A percentile compares a stretch with the other conserved stretches of the same genome.
Evolutionary conservation across 2,888 invertebrate genomes (phyloP).

Genomic region (Cyrtodaria siliqua): DNA sequence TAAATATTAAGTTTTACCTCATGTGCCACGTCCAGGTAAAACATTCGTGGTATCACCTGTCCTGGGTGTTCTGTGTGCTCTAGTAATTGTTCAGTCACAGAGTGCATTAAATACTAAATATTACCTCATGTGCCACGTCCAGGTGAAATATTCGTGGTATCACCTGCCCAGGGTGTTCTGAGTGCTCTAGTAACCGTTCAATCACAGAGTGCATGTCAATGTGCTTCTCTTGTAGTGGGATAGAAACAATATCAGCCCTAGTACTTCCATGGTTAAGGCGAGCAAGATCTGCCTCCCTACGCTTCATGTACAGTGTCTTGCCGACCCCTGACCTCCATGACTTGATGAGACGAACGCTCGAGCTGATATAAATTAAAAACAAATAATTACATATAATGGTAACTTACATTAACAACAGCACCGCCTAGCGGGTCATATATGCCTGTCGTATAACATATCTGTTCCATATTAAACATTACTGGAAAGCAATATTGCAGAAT

Average conservation of each 20-base stretch:
- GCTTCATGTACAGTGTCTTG: constrained; percentile 71
- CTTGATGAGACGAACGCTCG: constrained; percentile 72
- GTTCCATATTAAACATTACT: too few relatives aligned
- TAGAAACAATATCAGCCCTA: constrained; percentile 35
- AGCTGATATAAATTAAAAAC: constrained; percentile 65
- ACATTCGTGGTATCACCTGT: too few relatives aligned
- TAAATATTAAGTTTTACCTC: too few relatives aligned
- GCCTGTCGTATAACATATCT: too few relatives aligned
- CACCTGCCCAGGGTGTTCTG: constrained; percentile 39
- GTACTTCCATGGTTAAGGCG: constrained; percentile 13
- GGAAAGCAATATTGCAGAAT: too few relatives aligned
- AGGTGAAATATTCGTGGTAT: constrained; percentile 74
- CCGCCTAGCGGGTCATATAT: too few relatives aligned
- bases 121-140: constrained; percentile 76
- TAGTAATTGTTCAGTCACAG: too few relatives aligned
- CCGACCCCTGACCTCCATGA: constrained; percentile 79
- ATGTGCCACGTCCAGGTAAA: too few relatives aligned
- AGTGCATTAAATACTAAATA: too few relatives aligned
- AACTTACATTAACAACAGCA: too few relatives aligned
- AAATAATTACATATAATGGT: too few relatives aligned
- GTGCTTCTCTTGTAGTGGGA: constrained; percentile 67
- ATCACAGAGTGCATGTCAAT: constrained; percentile 62
- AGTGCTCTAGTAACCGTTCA: constrained; percentile 55
- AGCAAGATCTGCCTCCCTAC: constrained; percentile 61
- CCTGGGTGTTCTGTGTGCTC: too few relatives aligned